Conservation (phyloP, 1,140 invertebrate genomes). For the Samia ricini region DNA sequence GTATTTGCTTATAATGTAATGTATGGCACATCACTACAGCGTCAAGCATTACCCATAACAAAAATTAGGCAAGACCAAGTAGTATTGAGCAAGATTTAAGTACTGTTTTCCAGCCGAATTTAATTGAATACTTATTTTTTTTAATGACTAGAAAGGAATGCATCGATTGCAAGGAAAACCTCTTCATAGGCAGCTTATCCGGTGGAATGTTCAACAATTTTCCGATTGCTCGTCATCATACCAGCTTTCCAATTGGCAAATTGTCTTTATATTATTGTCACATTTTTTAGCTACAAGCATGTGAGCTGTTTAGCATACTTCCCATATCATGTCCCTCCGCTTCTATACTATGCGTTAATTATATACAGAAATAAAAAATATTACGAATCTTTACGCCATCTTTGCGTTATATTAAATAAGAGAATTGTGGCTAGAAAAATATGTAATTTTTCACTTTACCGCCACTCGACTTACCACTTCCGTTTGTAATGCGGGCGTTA, state of each 20-base stretch:
- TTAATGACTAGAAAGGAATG: constrained; percentile 74
- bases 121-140: constrained; percentile 28
- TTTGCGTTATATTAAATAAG: background rate
- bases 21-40: constrained; percentile 66
- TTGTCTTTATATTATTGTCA: constrained; percentile 67
- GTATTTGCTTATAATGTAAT: constrained; percentile 29
- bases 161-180: constrained; percentile 30
- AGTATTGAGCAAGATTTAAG: constrained; percentile 65
- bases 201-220: background rate
- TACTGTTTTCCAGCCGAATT: constrained; percentile 45
- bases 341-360: background rate
- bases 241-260: constrained; percentile 58
- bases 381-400: background rate
- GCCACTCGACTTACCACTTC: background rate
- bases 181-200: background rate
- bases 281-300: constrained; percentile 60
- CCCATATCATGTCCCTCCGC: background rate
- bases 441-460: background rate
- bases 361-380: background rate
- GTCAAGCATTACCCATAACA: constrained; percentile 49
- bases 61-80: constrained; percentile 62
- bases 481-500: background rate
- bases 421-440: background rate
- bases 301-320: constrained; percentile 33
- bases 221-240: constrained; percentile 8